Conservation (phyloP, 2,113 vertebrate species). For the Ia io region DNA sequence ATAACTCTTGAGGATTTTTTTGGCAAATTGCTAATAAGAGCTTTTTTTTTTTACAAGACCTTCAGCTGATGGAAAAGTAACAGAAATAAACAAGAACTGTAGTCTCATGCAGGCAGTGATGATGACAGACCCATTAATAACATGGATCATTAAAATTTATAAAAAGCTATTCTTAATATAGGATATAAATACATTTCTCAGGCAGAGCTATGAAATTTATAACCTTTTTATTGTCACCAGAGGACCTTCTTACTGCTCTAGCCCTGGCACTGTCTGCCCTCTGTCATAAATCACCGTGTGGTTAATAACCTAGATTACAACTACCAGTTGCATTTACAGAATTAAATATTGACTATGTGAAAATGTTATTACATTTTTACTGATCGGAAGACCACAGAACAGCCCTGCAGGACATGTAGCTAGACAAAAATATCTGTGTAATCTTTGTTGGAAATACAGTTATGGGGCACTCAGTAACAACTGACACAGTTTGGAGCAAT, state of each 20-base stretch:
- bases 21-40: constrained; percentile 81
- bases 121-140: constrained; percentile 90
- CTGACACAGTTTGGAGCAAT: constrained; percentile 62
- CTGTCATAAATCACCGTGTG: constrained; percentile 86
- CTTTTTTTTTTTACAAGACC: constrained; percentile 64
- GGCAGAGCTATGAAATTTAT: constrained; percentile 90
- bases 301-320: constrained; percentile 89
- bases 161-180: constrained; percentile 91
- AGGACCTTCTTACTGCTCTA: constrained; percentile 84
- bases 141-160: constrained; percentile 94
- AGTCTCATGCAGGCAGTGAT: constrained; percentile 80
- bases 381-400: constrained; percentile 82
- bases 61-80: constrained; percentile 82
- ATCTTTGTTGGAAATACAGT: constrained; percentile 82
- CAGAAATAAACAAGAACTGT: constrained; percentile 61
- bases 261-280: constrained; percentile 81
- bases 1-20: constrained; percentile 79
- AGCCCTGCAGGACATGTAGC: constrained; percentile 83
- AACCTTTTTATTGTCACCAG: constrained; percentile 89
- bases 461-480: constrained; percentile 72
- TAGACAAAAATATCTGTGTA: constrained; percentile 84
- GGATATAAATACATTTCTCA: constrained; percentile 89
- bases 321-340: constrained; percentile 90
- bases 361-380: constrained; percentile 90
- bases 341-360: constrained; percentile 92